A percentile compares a stretch with the other conserved stretches of the same genome.
Conservation (phyloP, 2,888 invertebrate species). For the Callosobruchus maculatus region DNA sequence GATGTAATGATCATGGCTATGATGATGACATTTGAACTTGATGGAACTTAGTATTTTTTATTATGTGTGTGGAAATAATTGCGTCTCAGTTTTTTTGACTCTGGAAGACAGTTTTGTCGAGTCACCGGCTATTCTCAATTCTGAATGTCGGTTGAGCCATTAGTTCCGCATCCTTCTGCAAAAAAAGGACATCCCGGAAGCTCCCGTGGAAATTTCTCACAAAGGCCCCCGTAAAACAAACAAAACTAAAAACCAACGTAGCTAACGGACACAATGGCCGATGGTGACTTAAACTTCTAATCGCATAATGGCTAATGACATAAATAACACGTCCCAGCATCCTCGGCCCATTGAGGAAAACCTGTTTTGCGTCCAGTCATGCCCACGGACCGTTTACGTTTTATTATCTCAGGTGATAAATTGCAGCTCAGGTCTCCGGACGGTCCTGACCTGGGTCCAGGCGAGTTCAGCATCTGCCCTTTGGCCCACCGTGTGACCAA, state of each 20-base stretch:
- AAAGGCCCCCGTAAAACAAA: constrained; percentile 20
- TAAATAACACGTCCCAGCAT: constrained; percentile 23
- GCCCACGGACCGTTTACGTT: constrained; percentile 30
- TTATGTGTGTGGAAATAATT: too few species aligned
- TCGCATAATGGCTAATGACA: constrained; percentile 27
- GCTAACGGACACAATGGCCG: constrained; percentile 25
- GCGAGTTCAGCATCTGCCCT: constrained; percentile 33
- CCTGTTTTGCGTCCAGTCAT: constrained; percentile 25
- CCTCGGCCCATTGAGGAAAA: constrained; percentile 25
- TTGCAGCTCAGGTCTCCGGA: constrained; percentile 21
- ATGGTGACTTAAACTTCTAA: constrained; percentile 13
- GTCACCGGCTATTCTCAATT: neutral
- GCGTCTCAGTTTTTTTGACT: too few species aligned
- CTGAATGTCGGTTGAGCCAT: neutral
- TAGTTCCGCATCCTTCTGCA: neutral
- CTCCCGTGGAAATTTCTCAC: constrained; percentile 7
- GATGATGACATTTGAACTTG: too few species aligned
- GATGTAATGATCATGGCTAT: too few species aligned
- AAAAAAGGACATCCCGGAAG: constrained; percentile 1
- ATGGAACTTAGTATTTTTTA: too few species aligned
- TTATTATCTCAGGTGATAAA: constrained; percentile 26
- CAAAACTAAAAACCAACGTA: constrained; percentile 26
- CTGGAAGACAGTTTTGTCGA: neutral
- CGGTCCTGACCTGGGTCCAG: constrained; percentile 25
- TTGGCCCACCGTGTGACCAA: constrained; percentile 37